These are phyloP conservation scores for Halcyon senegalensis DNA, from an alignment of 2,113 vertebrate genomes.

Conservation along the genomic window DNA sequence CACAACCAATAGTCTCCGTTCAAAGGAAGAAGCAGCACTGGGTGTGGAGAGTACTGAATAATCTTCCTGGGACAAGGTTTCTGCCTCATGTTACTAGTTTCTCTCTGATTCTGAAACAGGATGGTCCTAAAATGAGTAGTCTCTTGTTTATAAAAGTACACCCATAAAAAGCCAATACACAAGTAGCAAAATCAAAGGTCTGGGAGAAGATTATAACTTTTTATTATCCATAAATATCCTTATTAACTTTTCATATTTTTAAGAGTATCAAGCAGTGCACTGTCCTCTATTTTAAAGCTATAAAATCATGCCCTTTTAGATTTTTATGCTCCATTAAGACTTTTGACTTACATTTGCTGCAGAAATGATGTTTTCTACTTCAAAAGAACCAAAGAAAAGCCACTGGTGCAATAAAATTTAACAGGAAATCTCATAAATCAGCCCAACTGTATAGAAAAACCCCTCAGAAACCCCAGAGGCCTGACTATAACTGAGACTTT, in stretches of 20 bases:
- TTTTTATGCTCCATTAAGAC: conserved; percentile 30
- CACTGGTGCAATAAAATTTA: conserved; percentile 33
- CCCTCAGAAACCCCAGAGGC: background rate
- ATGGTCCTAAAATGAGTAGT: background rate
- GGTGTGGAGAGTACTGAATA: background rate
- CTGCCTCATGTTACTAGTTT: background rate
- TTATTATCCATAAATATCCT: background rate
- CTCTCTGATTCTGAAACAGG: background rate
- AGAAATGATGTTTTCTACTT: conserved; percentile 42
- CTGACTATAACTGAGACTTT: background rate
- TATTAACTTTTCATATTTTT: conserved; percentile 30
- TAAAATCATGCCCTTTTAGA: conserved; percentile 22
- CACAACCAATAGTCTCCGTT: background rate
- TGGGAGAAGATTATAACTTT: background rate
- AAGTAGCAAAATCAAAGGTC: background rate
- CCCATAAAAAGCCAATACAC: background rate
- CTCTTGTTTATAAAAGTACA: background rate
- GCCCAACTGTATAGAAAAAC: background rate
- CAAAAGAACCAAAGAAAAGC: conserved; percentile 32
- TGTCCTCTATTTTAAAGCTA: background rate
- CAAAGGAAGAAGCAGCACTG: background rate
- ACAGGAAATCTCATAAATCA: conserved; percentile 20
- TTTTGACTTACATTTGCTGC: conserved; percentile 5
- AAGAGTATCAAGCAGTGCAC: background rate
- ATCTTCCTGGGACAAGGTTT: background rate